Base-by-base conservation (phyloP, 2,113 vertebrate species). In the Balaeniceps rex region DNA sequence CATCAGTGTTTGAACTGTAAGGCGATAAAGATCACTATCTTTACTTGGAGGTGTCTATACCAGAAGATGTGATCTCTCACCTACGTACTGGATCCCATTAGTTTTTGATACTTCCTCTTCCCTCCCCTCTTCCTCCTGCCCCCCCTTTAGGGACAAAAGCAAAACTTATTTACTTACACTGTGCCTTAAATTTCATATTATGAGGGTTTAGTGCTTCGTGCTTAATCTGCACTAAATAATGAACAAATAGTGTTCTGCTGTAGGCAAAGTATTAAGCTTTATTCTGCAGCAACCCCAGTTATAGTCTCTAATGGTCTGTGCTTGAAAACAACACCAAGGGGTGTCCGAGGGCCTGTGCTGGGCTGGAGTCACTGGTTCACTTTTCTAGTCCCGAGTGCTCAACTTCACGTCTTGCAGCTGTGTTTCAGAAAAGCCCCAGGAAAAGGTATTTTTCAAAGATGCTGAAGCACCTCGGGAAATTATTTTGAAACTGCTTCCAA, bases 321-420 rank as follows among this genome's bases (percentile, higher is more conserved):
- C 28, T 34, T 22, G 25, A 51, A 42, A 70, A 42, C 51, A 44
- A 19, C 93, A 51, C 65, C 66, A 7, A 44, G 55, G 40, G 36
- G 5, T 29, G 47, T 2, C 78, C 3, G 3, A n/a, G 38, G 63
- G 6, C 5, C 28, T 8, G 3, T 31, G 57, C 36, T 15, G 19
- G 66, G 52, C 82, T 42, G 70, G 54, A 72, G 22, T 5, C 60
- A 34, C 63, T 7, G 12, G 29, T 40, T 71, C 1, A 2, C 44
- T 61, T 28, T 11, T 23, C 63, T 18, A 61, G 42, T 63, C 52
- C 58, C 3, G 4, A 33, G 47, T 2, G 22, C 51, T 63, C 69
- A 25, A 2, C 3, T 14, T n/a, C 21, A 8, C 4, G 0, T 8
- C 36, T 47, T 22, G 58, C 40, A 65, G 49, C 40, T 8, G 11